Base-by-base conservation (phyloP, 2,797 vertebrate species). In the Tarsius wallacei region DNA sequence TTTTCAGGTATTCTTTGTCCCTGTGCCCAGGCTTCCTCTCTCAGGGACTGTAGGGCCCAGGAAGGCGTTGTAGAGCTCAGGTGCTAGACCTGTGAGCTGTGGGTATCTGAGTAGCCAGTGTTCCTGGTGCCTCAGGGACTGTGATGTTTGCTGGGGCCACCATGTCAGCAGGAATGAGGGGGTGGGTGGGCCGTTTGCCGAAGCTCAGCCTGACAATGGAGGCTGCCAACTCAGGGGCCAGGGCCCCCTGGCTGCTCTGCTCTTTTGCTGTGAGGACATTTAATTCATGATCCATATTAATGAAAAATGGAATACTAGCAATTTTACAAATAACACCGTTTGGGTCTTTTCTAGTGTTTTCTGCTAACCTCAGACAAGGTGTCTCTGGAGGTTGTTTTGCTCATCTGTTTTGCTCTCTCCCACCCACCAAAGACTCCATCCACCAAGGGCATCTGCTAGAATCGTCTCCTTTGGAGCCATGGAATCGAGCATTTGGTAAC, bases 191-290 rank as follows among this genome's bases (percentile, higher is more conserved):
- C 49, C 5, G 19, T 82, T 42, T 15, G 26, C 5, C 3, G 9
- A 2, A 68, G 51, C 26, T 70, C 26, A 70, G 10, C 0, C 0
- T 59, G 33, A 42, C 0, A 2, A 33, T 33, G 11, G 4, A 33
- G 64, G 64, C 77, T 49, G 33, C 28, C 66, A 70, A 21, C 64
- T 26, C 4, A n/a, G n/a, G n/a, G 33, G 11, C 33, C 51, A 7
- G 53, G 42, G 42, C 42, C 42, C 42, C 42, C 42, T 42, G 5
- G 19, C 42, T 24, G 24, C 57, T 0, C 0, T 17, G 24, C 24
- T 13, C 28, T 49, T 7, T 89, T 7, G 19, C 24, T 51, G 24
- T 63, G 47, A 53, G 21, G 10, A 84, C 19, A 55, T 26, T 92
- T 17, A 63, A 31, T 16, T 33, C 16, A 73, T 36, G 26, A 55